phyloP scores from a whole-genome alignment of 2,797 vertebrate genomes.

The Centroberyx gerrardi region DNA sequence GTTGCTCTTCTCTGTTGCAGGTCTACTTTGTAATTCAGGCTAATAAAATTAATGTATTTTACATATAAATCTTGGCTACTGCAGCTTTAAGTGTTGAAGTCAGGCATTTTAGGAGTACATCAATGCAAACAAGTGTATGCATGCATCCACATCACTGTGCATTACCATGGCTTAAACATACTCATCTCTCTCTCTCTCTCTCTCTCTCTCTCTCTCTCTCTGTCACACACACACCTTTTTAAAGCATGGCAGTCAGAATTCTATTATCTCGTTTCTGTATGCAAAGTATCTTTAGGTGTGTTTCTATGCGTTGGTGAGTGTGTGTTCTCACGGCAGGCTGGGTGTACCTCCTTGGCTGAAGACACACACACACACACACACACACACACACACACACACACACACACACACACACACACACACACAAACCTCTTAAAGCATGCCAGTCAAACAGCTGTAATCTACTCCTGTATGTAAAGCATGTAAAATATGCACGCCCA shows the following conservation, averaged over 20 bases:
- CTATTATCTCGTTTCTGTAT: background rate
- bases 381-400: background rate
- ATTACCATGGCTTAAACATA: background rate
- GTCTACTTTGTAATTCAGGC: too few species aligned
- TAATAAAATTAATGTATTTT: too few species aligned
- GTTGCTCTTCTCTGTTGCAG: too few species aligned
- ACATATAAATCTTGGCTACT: too few species aligned
- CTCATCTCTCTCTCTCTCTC: too few species aligned
- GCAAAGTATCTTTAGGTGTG: conserved; percentile 6
- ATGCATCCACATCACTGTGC: too few species aligned
- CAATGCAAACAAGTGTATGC: too few species aligned
- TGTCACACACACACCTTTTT: background rate
- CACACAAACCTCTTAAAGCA: conserved; percentile 17
- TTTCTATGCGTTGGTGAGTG: background rate
- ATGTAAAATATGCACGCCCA: conserved; percentile 48
- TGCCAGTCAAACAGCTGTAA: conserved; percentile 42
- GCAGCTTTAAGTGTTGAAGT: too few species aligned
- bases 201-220: too few species aligned
- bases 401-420: background rate
- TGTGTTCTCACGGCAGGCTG: conserved; percentile 22
- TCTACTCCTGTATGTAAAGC: conserved; percentile 23
- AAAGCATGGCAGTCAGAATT: background rate
- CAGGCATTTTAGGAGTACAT: too few species aligned
- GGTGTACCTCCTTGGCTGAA: conserved; percentile 19
- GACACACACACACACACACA: background rate